Evolutionary conservation across 1,140 invertebrate genomes (phyloP).

Genomic region (Eupeodes corollae): DNA sequence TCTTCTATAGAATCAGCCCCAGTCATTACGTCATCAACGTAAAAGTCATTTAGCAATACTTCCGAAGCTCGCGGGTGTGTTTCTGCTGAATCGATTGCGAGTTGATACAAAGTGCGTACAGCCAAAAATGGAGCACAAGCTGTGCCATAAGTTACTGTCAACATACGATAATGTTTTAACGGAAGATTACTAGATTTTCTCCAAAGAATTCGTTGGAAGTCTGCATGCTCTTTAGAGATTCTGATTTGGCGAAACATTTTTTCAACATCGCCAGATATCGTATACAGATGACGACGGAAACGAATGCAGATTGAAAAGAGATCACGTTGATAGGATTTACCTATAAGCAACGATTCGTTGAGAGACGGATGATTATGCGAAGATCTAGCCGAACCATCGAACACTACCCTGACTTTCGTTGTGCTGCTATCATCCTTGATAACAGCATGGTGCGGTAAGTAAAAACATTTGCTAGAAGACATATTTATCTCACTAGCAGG

Average conservation of each 20-base stretch:
- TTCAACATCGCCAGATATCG: constrained; percentile 19
- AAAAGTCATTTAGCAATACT: constrained; percentile 27
- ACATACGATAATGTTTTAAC: constrained; percentile 19
- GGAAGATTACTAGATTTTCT: constrained; percentile 12
- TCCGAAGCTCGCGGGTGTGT: constrained; percentile 14
- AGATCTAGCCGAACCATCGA: constrained; percentile 15
- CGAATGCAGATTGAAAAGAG: constrained; percentile 27
- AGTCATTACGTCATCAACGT: constrained; percentile 33
- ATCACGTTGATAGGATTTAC: constrained; percentile 25
- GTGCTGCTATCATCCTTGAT: constrained; percentile 15
- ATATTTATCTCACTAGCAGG: no score
- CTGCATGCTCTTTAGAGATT: constrained; percentile 10
- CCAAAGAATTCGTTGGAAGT: constrained; percentile 35
- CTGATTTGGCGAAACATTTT: constrained; percentile 28
- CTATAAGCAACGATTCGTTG: constrained; percentile 26
- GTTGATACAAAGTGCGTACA: constrained; percentile 15
- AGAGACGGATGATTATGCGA: constrained; percentile 10
- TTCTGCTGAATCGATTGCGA: constrained; percentile 23
- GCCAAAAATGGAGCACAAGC: constrained; percentile 20
- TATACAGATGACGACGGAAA: constrained; percentile 23
- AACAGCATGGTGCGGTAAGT: constrained; percentile 23
- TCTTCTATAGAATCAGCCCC: constrained; percentile 17
- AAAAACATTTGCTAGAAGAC: no score
- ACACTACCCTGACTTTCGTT: constrained; percentile 20
- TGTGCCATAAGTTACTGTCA: constrained; percentile 29